Conservation (phyloP, 64 coral and sea anemone species). For the Actinia tenebrosa region DNA sequence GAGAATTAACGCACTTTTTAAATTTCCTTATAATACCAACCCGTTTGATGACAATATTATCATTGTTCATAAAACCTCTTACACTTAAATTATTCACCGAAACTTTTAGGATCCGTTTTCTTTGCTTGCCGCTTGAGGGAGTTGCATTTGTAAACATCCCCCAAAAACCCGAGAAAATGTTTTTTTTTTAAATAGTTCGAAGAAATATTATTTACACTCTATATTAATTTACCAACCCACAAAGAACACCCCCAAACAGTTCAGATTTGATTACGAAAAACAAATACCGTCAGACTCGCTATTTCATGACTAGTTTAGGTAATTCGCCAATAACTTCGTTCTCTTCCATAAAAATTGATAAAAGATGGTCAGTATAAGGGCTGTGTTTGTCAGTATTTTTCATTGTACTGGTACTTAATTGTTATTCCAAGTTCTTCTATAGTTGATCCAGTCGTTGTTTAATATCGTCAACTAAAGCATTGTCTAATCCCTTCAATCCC, state of each 20-base stretch:
- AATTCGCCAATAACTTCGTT: background rate
- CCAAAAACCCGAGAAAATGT: no score
- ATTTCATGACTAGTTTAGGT: no score
- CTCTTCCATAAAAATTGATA: background rate
- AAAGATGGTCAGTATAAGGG: background rate
- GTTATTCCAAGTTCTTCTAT: background rate
- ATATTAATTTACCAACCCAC: no score
- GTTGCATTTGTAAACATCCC: background rate
- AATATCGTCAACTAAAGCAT: no score
- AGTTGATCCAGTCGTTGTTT: background rate
- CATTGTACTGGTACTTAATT: no score
- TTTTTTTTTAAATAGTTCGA: background rate
- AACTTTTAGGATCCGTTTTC: background rate
- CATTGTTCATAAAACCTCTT: no score
- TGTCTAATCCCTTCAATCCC: background rate
- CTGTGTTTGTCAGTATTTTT: background rate
- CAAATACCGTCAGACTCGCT: no score
- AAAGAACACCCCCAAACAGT: no score
- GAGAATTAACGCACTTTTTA: background rate
- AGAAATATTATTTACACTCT: no score
- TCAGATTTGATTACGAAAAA: no score
- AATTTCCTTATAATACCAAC: background rate
- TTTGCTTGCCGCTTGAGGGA: slow-evolving; percentile 2
- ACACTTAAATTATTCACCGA: background rate
- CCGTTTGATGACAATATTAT: background rate